These are phyloP conservation scores for Drosophila mimetica DNA, from an alignment of 2,888 invertebrate genomes.

Conservation along the genomic window DNA sequence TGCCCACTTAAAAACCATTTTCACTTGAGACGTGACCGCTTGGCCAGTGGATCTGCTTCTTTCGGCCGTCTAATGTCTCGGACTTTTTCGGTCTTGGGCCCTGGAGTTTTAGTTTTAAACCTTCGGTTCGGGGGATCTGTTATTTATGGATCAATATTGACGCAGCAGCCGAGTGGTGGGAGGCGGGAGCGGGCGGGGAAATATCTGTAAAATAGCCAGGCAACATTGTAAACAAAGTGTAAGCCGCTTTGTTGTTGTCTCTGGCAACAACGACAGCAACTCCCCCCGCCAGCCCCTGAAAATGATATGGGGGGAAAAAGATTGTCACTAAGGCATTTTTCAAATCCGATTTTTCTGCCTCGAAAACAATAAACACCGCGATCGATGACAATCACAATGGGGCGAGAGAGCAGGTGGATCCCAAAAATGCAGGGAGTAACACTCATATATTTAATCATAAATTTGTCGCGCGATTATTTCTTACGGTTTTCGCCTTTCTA, in stretches of 20 bases:
- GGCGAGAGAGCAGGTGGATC: conserved; percentile 21
- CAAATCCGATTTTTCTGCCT: conserved; percentile 19
- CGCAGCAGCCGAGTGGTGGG: conserved; percentile 50
- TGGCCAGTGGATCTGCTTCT: conserved; percentile 19
- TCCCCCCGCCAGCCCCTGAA: conserved; percentile 1
- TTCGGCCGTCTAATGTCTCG: conserved; percentile 21
- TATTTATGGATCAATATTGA: conserved; percentile 80
- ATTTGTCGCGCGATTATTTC: conserved; percentile 76
- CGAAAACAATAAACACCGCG: conserved; percentile 29
- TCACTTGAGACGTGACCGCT: conserved; percentile 78
- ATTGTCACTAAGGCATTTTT: conserved; percentile 69
- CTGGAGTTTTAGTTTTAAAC: conserved; percentile 18
- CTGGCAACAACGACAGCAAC: conserved; percentile 40
- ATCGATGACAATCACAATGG: conserved; percentile 45
- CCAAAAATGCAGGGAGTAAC: conserved; percentile 28
- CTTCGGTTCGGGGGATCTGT: conserved; percentile 46
- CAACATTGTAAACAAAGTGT: conserved; percentile 80
- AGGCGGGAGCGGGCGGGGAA: too few species aligned
- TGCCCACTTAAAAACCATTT: conserved; percentile 77
- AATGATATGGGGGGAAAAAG: conserved; percentile 23
- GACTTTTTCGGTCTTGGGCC: conserved; percentile 41
- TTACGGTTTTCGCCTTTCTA: conserved; percentile 71
- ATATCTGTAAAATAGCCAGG: conserved; percentile 77
- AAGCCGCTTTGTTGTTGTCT: conserved; percentile 67
- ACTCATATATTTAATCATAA: conserved; percentile 77